A percentile compares a stretch with the other conserved stretches of the same genome.
phyloP scores from a whole-genome alignment of 2,888 invertebrate species.

The Prionchulus punctatus region DNA sequence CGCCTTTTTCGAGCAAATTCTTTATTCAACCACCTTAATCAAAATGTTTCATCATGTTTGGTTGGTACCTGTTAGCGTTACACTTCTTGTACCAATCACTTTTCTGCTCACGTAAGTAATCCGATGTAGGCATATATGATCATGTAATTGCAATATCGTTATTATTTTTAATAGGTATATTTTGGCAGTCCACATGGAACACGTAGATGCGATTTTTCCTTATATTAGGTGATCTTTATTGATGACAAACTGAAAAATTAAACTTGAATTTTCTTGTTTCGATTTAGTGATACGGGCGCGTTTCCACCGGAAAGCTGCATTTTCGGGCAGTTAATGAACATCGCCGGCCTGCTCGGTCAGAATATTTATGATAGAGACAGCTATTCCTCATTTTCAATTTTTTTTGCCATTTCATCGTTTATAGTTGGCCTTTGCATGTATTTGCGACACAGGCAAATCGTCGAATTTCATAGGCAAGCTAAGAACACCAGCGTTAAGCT shows the following conservation, averaged over 20 bases:
- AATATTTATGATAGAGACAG: slow-evolving; percentile 8
- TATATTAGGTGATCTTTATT: slow-evolving; percentile 48
- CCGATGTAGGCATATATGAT: no score
- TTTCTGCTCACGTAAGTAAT: no score
- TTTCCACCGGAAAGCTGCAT: slow-evolving; percentile 59
- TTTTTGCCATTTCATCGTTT: slow-evolving; percentile 23
- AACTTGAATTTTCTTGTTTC: slow-evolving; percentile 28
- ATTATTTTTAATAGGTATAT: slow-evolving; percentile 46
- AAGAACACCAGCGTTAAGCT: slow-evolving; percentile 24
- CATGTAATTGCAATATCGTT: no score
- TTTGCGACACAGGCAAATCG: slow-evolving; percentile 50
- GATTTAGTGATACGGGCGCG: slow-evolving; percentile 46
- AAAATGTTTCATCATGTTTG: no score
- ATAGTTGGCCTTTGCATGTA: slow-evolving; percentile 51
- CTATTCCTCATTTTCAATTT: not conserved
- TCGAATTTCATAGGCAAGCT: slow-evolving; percentile 29
- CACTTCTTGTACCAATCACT: no score
- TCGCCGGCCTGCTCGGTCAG: slow-evolving; percentile 44
- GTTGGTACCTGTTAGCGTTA: no score
- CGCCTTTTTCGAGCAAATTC: no score
- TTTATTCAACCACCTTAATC: no score
- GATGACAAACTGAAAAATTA: no score
- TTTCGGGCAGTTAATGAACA: slow-evolving; percentile 56
- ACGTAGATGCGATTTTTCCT: slow-evolving; percentile 51
- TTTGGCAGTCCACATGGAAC: slow-evolving; percentile 47